Conservation (phyloP, 1,140 invertebrate genomes). For the Lepidurus couesii region DNA sequence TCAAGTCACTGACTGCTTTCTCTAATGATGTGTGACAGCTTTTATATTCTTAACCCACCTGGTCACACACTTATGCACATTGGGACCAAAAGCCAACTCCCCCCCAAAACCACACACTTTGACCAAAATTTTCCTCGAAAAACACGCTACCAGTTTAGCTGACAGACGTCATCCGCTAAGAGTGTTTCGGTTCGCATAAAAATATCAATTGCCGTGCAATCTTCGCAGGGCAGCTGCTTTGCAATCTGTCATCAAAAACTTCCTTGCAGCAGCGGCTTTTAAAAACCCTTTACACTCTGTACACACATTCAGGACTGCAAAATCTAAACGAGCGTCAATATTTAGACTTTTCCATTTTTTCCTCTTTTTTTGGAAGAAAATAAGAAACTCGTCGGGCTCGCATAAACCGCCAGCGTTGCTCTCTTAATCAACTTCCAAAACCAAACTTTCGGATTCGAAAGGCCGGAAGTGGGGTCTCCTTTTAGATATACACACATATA, state of each 20-base stretch:
- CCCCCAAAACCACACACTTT: neutral
- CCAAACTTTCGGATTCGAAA: too few species aligned
- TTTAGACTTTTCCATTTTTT: neutral
- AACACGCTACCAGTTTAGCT: neutral
- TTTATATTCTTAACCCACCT: slow-evolving; percentile 2
- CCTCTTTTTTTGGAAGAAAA: too few species aligned
- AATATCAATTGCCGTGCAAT: slow-evolving; percentile 11
- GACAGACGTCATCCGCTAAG: neutral
- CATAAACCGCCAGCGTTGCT: neutral
- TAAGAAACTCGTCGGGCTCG: neutral
- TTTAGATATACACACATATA: too few species aligned
- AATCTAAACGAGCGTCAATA: neutral
- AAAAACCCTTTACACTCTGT: neutral
- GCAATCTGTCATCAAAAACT: neutral
- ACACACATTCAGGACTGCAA: neutral
- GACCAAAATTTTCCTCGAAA: neutral
- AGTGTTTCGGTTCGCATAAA: neutral
- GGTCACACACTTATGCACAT: slow-evolving; percentile 7
- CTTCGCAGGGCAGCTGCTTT: neutral
- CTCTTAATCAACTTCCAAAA: neutral
- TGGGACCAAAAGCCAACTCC: neutral
- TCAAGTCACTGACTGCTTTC: neutral
- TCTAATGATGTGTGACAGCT: slow-evolving; percentile 12
- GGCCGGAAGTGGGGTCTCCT: too few species aligned
- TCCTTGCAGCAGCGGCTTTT: neutral